Percentiles rank a stretch among this genome's conserved stretches.
phyloP scores from a whole-genome alignment of 2,888 invertebrate genomes.

The Globia sparganii region DNA sequence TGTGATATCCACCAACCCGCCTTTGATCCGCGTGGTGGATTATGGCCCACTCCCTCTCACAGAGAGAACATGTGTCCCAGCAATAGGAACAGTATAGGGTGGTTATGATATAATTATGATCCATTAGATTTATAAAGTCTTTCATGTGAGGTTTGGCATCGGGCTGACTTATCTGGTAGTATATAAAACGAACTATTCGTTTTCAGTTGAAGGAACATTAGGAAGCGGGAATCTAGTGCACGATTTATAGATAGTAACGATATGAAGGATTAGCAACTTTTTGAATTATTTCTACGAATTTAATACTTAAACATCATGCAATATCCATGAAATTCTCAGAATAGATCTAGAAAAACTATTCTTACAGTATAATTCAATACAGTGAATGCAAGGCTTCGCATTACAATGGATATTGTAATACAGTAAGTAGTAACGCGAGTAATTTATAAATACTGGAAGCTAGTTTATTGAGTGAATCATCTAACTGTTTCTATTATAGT shows the following conservation, averaged over 20 bases:
- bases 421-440: conserved; percentile 29
- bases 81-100: not conserved
- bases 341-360: conserved; percentile 22
- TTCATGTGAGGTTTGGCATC: too few relatives aligned
- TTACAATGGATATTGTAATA: conserved; percentile 34
- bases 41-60: not conserved
- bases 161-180: too few relatives aligned
- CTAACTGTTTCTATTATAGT: conserved; percentile 4
- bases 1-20: not conserved
- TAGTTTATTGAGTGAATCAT: conserved; percentile 32
- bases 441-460: conserved; percentile 29
- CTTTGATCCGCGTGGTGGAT: not conserved
- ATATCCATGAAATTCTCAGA: conserved; percentile 12
- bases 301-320: not conserved
- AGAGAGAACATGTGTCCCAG: not conserved
- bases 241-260: too few relatives aligned
- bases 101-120: not conserved
- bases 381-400: conserved; percentile 32
- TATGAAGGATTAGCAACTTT: not conserved
- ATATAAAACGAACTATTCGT: not conserved
- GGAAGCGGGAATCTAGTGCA: not conserved
- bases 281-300: not conserved
- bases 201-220: too few relatives aligned
- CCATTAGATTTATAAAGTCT: too few relatives aligned
- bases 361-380: conserved; percentile 8